phyloP scores from a whole-genome alignment of 2,797 vertebrate genomes.

The Crenichthys baileyi region DNA sequence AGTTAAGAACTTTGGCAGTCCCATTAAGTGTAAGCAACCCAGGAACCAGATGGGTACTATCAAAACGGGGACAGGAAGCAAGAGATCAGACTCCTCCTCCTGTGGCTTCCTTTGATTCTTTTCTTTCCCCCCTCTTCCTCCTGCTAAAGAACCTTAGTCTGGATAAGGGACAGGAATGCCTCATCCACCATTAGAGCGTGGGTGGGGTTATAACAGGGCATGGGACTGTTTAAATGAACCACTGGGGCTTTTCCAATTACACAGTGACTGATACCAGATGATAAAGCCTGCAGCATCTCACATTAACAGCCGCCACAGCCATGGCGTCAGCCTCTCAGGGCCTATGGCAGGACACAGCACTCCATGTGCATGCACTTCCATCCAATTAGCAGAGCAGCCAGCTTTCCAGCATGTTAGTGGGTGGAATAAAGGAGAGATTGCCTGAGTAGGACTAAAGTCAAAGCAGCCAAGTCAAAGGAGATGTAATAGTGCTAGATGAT shows the following conservation, averaged over 20 bases:
- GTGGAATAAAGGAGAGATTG: conserved; percentile 40
- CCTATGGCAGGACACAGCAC: conserved; percentile 53
- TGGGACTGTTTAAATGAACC: conserved; percentile 60
- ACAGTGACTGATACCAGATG: conserved; percentile 74
- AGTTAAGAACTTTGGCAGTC: conserved; percentile 10
- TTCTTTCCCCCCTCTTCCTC: conserved; percentile 21
- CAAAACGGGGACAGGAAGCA: conserved; percentile 55
- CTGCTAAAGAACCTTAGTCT: conserved; percentile 47
- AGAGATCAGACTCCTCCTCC: conserved; percentile 50
- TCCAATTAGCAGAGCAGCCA: conserved; percentile 65
- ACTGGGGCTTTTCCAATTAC: conserved; percentile 71
- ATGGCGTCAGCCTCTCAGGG: conserved; percentile 66
- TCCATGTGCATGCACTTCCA: conserved; percentile 41
- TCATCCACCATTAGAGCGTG: conserved; percentile 59
- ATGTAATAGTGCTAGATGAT: conserved; percentile 52
- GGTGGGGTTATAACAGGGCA: conserved; percentile 66
- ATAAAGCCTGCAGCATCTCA: conserved; percentile 65
- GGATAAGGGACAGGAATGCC: conserved; percentile 52
- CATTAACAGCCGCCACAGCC: conserved; percentile 66
- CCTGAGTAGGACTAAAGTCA: conserved; percentile 43
- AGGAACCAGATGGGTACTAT: conserved; percentile 67
- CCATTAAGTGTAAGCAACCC: conserved; percentile 34
- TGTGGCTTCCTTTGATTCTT: conserved; percentile 43
- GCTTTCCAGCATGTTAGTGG: conserved; percentile 51
- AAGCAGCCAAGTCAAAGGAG: conserved; percentile 56